Percentiles rank a stretch among this genome's conserved stretches.
These are phyloP conservation scores for Catajapyx aquilonaris DNA, from an alignment of 1,140 invertebrate species.

Conservation along the genomic window DNA sequence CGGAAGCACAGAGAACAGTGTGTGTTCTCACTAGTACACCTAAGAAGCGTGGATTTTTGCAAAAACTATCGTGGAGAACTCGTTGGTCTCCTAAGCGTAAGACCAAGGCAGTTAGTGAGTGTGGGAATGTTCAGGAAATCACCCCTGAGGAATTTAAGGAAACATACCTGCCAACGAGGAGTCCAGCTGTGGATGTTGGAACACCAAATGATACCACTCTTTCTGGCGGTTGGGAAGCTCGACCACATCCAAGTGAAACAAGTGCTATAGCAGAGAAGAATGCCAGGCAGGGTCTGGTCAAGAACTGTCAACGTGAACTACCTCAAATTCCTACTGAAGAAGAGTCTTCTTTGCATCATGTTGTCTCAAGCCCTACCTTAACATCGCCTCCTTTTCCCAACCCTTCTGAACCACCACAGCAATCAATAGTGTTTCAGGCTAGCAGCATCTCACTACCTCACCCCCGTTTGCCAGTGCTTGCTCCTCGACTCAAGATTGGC, in stretches of 20 bases:
- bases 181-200: conserved; percentile 6
- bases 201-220: conserved; percentile 7
- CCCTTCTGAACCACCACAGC: conserved; percentile 4
- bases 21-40: background rate
- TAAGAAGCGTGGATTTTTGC: conserved; percentile 13
- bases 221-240: conserved; percentile 7
- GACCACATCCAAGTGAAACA: conserved; percentile 10
- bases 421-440: background rate
- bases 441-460: conserved; percentile 6
- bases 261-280: conserved; percentile 13
- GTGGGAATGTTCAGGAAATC: conserved; percentile 8
- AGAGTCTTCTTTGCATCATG: too few species aligned
- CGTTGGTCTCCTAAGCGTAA: conserved; percentile 17
- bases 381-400: conserved; percentile 7
- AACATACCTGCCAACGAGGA: conserved; percentile 9
- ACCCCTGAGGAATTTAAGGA: conserved; percentile 14
- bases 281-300: background rate
- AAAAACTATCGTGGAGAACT: conserved; percentile 16
- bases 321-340: conserved; percentile 5
- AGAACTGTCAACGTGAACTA: background rate
- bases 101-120: conserved; percentile 8
- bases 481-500: conserved; percentile 10
- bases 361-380: conserved; percentile 8
- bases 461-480: conserved; percentile 5
- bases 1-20: too few species aligned